Base-by-base conservation (phyloP, 2,797 vertebrate genomes). In the Lutjanus argentimaculatus region DNA sequence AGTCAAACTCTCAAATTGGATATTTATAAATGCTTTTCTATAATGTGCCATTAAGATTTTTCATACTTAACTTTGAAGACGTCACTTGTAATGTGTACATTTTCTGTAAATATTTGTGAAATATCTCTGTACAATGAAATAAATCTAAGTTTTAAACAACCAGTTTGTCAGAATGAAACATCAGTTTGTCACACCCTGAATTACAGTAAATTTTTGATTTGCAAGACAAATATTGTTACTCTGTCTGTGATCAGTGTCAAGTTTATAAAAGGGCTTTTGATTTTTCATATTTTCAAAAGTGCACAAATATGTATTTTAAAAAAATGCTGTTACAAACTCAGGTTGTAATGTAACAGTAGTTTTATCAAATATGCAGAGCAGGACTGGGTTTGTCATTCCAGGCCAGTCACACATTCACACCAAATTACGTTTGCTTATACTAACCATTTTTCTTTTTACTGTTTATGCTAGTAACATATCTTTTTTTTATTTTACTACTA, bases 91-190 rank as follows among this genome's bases (percentile, higher is more conserved):
- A 79, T 68, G 46, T 93, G 85, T 90, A 90, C 3, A 90, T 87
- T 85, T 65, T 83, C 72, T 95, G 94, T 95, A 95, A 91, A 95
- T 95, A 93, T 89, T 84, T 92, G 74, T 92, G 75, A 89, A 75
- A 89, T 89, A 75, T 57, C 84, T 42, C 69, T 79, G 72, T 85
- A 79, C 52, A 68, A 80, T 85, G 16, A 71, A 95, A 93, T 93
- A 93, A 93, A 91, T 79, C 17, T 81, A 64, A 30, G 48, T 87
- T 89, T 86, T 75, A 72, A 92, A 79, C 40, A 53, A n/a, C 10
- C 2, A 0, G 1, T 67, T 51, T 71, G 15, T 65, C n/a, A 3
- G 13, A 76, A 46, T 57, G 4, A 68, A 69, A 55, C 6, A 6
- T 48, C 25, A 15, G 21, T 72, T 52, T 49, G 21, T 69, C 17